Conservation (phyloP, 2,113 vertebrate genomes). For the Cyanoderma ruficeps region DNA sequence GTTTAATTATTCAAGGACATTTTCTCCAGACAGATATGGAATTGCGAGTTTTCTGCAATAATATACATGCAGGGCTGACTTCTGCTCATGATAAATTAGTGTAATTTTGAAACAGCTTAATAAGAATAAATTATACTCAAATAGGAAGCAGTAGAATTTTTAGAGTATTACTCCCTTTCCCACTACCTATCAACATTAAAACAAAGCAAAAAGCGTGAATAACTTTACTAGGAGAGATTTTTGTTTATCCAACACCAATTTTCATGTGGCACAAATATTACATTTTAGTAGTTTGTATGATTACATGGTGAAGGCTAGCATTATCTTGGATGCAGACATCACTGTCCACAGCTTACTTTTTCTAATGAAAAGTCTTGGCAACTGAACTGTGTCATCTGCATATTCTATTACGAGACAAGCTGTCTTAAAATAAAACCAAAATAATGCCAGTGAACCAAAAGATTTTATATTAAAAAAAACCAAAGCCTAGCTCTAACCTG, state of each 20-base stretch:
- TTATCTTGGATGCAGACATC: background rate
- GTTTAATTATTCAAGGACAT: slow-evolving; percentile 26
- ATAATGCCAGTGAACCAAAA: background rate
- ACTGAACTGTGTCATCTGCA: background rate
- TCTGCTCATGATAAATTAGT: background rate
- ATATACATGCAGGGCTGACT: background rate
- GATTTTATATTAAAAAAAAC: background rate
- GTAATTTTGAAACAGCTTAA: slow-evolving; percentile 8
- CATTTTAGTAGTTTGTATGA: background rate
- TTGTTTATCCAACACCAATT: background rate
- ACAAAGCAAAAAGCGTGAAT: background rate
- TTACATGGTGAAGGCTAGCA: background rate
- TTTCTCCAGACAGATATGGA: background rate
- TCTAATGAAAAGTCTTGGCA: background rate
- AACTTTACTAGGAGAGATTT: background rate
- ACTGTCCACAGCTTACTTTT: background rate
- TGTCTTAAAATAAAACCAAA: background rate
- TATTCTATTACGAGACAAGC: background rate
- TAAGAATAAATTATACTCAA: background rate
- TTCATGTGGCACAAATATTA: background rate
- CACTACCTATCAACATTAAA: background rate
- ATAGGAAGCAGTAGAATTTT: background rate
- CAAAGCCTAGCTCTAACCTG: background rate
- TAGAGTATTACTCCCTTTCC: background rate
- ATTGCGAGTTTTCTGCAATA: background rate